Evolutionary conservation across 2,888 invertebrate species (phyloP), one percentile per base, ranked within the genome.

Genomic region (Rhabditoides inermis): DNA sequence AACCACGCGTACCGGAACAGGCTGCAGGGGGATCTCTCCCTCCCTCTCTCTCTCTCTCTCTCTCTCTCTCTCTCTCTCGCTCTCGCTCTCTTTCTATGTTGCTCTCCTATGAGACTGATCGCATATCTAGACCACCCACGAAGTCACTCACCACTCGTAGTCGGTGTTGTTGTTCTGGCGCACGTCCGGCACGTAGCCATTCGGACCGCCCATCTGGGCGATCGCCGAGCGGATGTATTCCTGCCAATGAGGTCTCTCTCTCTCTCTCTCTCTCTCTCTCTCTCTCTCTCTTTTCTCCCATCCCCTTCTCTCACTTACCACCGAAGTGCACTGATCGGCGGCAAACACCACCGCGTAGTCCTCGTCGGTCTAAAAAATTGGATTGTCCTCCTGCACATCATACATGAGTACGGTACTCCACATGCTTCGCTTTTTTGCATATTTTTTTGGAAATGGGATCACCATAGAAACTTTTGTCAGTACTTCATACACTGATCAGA

Each of bases 131-230:
- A 32, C 3, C n/a, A 5, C 25, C 3, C 22, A 3, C 15, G 12
- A 27, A 5, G 42, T 23, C 3, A 35, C 23, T 18, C 22, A 53
- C 57, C 61, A 55, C 40, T 63, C 62, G 18, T 63, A 50, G 49
- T 62, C 63, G 1, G 57, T 54, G 37, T 56, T 59, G 37, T 64
- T 66, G 51, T 64, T 61, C 6, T 45, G 28, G 25, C 53, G 50
- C 2, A 65, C 63, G 51, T 65, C 58, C 5, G 61, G 61, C 26
- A 63, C 57, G 49, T 65, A 54, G 2, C 56, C 56, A 5, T 22
- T 47, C 15, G 40, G 26, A 18, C 20, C 20, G 40, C 22, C 7
- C 22, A n/a, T 39, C 20, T 39, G 15, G n/a, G 7, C 18, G n/a
- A 20, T 7, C 20, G 10, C 40, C 7, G 22, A 18, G 10, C 10